Base-by-base conservation (phyloP, 1,140 invertebrate species). In the Drosophila bifasciata region DNA sequence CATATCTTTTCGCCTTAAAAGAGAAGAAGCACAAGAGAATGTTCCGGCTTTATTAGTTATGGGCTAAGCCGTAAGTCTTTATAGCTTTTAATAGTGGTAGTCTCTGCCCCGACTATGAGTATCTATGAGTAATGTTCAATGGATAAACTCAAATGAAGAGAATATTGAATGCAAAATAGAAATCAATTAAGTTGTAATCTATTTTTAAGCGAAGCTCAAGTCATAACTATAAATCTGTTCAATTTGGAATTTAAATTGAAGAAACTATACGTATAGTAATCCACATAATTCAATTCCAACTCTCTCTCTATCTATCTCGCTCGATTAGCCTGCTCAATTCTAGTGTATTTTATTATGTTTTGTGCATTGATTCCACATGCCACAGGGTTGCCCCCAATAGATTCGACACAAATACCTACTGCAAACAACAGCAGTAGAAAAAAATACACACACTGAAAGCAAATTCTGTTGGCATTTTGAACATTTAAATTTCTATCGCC, bases 111-210 rank as follows among this genome's bases (percentile, higher is more conserved):
- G 7, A n/a, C n/a, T n/a, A n/a, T n/a, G n/a, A n/a, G 17, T 44
- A 70, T 53, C 32, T 69, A 76, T 74, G 66, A 84, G 66, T 59
- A 62, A 84, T 85, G 62, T 67, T 55, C 23, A 60, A 19, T 46
- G 13, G 43, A 72, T 61, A 39, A 61, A 49, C 46, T 48, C 11
- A 15, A 13, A 48, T 41, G 28, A 25, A n/a, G 7, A 39, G 28
- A 50, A 64, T 64, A 55, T 68, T 55, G 62, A 55, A 48, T 40
- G 46, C 32, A 17, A 48, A 68, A 32, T 41, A 39, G 9, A 17
- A 32, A 56, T 69, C 43, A 69, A 56, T 69, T 68, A 41, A 68
- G 56, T 23, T 48, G 8, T 9, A 68, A 68, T 69, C 55, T 55
- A 55, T 68, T 39, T 23, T 36, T 4, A 39, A 41, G 11, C 32